Conservation (phyloP, 2,888 invertebrate genomes). For the Tipula lateralis region DNA sequence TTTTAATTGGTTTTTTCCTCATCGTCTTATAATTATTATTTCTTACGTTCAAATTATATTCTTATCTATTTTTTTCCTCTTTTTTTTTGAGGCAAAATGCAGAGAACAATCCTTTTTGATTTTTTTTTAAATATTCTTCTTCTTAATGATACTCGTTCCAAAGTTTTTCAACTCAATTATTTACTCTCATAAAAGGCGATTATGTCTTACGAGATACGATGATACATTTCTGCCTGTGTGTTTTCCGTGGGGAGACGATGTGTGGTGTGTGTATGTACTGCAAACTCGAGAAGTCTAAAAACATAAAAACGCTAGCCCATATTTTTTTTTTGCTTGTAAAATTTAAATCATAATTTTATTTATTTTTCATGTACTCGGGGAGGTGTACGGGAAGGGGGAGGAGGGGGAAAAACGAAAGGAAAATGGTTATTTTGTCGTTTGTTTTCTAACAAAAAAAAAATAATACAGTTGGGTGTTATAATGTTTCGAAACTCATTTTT, state of each 20-base stretch:
- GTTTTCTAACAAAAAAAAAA: background rate
- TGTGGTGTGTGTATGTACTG: background rate
- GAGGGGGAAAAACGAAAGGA: background rate
- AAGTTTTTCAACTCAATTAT: background rate
- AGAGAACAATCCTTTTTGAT: background rate
- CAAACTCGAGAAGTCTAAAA: background rate
- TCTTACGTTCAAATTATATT: background rate
- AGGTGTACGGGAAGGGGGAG: no score
- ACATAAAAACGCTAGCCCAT: background rate
- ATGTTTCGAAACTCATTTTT: background rate
- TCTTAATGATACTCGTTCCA: background rate
- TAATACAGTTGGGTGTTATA: background rate
- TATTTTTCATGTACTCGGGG: background rate
- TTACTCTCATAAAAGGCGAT: background rate
- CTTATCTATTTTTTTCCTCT: background rate
- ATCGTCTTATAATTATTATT: background rate
- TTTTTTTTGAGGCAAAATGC: background rate
- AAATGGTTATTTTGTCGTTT: slow-evolving; percentile 2
- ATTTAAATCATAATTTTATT: background rate
- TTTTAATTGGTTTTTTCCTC: background rate
- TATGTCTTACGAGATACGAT: background rate
- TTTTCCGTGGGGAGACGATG: background rate
- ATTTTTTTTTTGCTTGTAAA: background rate
- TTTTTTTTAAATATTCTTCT: background rate
- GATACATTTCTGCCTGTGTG: background rate